Percentiles rank a stretch among this genome's conserved stretches.
These are phyloP conservation scores for Eubasilissa splendida DNA, from an alignment of 2,888 invertebrate species.

Conservation along the genomic window DNA sequence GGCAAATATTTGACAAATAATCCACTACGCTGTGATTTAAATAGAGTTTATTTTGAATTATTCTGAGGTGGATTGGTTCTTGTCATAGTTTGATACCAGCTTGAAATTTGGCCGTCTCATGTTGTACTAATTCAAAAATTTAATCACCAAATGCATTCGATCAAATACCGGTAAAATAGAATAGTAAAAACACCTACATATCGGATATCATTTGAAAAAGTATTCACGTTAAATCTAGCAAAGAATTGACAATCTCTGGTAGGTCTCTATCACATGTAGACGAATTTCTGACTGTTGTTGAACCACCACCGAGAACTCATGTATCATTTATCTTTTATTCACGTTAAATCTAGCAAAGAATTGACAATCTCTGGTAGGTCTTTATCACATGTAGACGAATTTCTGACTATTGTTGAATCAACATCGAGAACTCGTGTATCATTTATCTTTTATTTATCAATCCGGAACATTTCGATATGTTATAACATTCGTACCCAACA, in stretches of 20 bases:
- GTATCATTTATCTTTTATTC: conserved; percentile 26
- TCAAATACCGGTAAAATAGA: no score
- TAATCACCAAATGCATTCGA: no score
- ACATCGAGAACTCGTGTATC: conserved; percentile 22
- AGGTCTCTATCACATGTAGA: neutral
- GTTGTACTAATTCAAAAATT: no score
- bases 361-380: conserved; percentile 7
- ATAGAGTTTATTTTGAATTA: no score
- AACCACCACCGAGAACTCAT: conserved; percentile 23
- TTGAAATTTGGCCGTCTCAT: no score
- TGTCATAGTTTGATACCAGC: no score
- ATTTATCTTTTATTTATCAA: conserved; percentile 30
- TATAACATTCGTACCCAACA: neutral
- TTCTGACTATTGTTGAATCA: conserved; percentile 5
- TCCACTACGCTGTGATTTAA: no score
- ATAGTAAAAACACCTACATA: no score
- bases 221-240: no score
- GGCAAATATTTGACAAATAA: no score
- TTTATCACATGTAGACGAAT: conserved; percentile 6
- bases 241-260: conserved; percentile 5
- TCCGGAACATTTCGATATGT: conserved; percentile 12
- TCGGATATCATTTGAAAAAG: no score
- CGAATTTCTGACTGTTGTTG: neutral
- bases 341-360: neutral
- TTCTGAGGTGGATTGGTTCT: no score